Conservation (phyloP, 2,797 vertebrate species). For the Lithobates sylvaticus region DNA sequence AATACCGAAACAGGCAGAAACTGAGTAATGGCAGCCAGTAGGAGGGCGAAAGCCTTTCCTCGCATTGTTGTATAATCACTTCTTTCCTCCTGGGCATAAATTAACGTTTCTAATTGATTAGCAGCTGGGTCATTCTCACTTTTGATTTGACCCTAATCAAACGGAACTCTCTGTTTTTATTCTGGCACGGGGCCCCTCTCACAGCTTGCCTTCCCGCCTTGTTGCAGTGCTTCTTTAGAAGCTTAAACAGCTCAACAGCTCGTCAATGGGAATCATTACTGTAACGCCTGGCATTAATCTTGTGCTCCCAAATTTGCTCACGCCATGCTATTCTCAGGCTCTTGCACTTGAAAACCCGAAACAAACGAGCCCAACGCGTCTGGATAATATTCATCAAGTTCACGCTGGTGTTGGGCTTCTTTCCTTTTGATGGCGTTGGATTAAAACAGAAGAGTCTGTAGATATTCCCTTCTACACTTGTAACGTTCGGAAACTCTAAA, state of each 20-base stretch:
- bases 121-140: constrained; percentile 58
- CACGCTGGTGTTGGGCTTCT: constrained; percentile 23
- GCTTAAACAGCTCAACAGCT: constrained; percentile 52
- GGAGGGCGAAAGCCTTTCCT: constrained; percentile 8
- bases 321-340: constrained; percentile 34
- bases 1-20: constrained; percentile 1
- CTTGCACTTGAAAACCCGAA: constrained; percentile 27
- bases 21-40: constrained; percentile 18
- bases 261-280: constrained; percentile 55
- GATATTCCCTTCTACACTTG: not conserved
- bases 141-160: constrained; percentile 57
- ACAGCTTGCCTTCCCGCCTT: constrained; percentile 48
- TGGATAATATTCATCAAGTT: constrained; percentile 42
- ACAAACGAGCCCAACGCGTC: constrained; percentile 41
- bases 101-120: constrained; percentile 58
- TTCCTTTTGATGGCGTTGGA: constrained; percentile 44
- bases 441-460: constrained; percentile 5
- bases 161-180: constrained; percentile 28
- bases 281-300: constrained; percentile 38
- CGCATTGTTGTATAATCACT: constrained; percentile 29
- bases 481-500: not conserved
- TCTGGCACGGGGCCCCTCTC: constrained; percentile 22
- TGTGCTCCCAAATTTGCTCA: constrained; percentile 26
- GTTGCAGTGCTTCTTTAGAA: constrained; percentile 54
- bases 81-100: constrained; percentile 49